phyloP scores from a whole-genome alignment of 2,797 vertebrate genomes.

The Lacerta bilineata region DNA sequence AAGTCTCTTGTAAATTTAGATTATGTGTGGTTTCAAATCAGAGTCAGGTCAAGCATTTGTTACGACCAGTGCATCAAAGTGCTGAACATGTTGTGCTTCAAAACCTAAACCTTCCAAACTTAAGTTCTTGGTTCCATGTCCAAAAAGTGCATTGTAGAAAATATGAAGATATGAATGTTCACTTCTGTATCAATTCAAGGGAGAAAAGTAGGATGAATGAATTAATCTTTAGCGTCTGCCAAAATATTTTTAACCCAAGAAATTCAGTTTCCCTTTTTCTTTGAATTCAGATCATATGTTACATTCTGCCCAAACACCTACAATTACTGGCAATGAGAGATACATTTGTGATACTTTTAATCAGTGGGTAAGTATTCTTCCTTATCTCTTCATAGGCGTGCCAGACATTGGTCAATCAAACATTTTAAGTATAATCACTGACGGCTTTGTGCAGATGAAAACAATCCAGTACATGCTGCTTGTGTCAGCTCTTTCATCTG shows the following conservation, averaged over 20 bases:
- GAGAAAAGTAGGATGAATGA: no score
- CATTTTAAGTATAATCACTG: not conserved
- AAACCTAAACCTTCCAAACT: not conserved
- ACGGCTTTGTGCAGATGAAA: no score
- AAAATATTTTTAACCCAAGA: not conserved
- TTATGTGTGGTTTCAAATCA: not conserved
- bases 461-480: not conserved
- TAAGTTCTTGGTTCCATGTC: not conserved
- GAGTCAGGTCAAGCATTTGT: not conserved
- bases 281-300: constrained; percentile 72
- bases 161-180: not conserved
- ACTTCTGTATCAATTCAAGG: not conserved
- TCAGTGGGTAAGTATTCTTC: constrained; percentile 88
- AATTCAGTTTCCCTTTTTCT: constrained; percentile 55
- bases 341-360: constrained; percentile 90
- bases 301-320: constrained; percentile 58
- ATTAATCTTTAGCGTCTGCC: not conserved
- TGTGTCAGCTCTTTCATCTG: not conserved
- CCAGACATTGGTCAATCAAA: not conserved
- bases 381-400: not conserved
- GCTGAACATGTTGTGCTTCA: not conserved
- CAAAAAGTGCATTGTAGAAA: not conserved
- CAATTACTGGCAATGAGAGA: constrained; percentile 78
- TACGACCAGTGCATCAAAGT: not conserved
- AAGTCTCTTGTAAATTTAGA: not conserved